Evolutionary conservation across 64 coral and sea anemone species (phyloP).

Genomic region (Platygyra sinensis): DNA sequence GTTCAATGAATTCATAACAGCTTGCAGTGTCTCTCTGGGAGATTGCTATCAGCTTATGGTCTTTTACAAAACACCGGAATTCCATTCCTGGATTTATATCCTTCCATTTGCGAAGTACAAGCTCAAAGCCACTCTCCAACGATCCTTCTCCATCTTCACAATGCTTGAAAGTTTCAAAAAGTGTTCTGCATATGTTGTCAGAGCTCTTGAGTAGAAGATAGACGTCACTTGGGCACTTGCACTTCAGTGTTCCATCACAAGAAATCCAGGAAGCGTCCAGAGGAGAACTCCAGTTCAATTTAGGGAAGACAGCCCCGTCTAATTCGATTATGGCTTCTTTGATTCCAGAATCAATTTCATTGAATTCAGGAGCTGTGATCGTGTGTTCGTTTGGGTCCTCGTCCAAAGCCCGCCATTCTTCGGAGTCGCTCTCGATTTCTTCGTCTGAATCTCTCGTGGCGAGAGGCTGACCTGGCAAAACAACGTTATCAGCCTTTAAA

Average conservation of each 20-base stretch:
- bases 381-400: slow-evolving; percentile 81
- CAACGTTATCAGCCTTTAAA: slow-evolving; percentile 89
- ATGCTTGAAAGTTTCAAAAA: slow-evolving; percentile 83
- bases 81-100: slow-evolving; percentile 96
- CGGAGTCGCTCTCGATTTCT: slow-evolving; percentile 84
- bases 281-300: slow-evolving; percentile 95
- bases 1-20: slow-evolving; percentile 80
- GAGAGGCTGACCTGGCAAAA: slow-evolving; percentile 67
- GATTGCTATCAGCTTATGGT: slow-evolving; percentile 77
- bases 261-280: slow-evolving; percentile 94
- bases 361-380: slow-evolving; percentile 82
- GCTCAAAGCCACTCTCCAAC: slow-evolving; percentile 64
- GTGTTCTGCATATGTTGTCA: slow-evolving; percentile 63
- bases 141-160: slow-evolving; percentile 88
- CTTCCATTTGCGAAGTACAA: slow-evolving; percentile 91
- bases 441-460: neutral
- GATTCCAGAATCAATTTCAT: slow-evolving; percentile 86
- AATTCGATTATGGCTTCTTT: slow-evolving; percentile 74
- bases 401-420: slow-evolving; percentile 86
- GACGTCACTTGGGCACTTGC: slow-evolving; percentile 78
- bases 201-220: slow-evolving; percentile 94
- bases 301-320: slow-evolving; percentile 86
- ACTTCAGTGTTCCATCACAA: slow-evolving; percentile 81
- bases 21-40: slow-evolving; percentile 86
- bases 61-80: slow-evolving; percentile 95